phyloP scores from a whole-genome alignment of 1,140 invertebrate genomes.

The Antheraea pernyi region DNA sequence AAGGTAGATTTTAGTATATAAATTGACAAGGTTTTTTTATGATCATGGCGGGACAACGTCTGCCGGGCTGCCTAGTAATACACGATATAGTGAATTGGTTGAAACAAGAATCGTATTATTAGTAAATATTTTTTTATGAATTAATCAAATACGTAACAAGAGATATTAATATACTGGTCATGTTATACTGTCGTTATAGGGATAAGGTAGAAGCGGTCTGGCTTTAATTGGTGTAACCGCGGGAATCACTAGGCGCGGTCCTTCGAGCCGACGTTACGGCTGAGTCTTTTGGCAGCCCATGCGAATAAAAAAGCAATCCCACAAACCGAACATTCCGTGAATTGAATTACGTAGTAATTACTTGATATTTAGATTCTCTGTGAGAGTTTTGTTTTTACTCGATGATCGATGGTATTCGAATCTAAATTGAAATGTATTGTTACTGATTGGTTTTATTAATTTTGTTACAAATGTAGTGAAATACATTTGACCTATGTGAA shows the following conservation, averaged over 20 bases:
- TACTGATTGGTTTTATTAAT: too few relatives aligned
- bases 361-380: slow-evolving; percentile 2
- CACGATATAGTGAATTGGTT: too few relatives aligned
- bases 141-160: neutral
- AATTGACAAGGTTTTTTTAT: too few relatives aligned
- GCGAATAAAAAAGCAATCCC: slow-evolving; percentile 24
- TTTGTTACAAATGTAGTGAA: neutral
- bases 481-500: neutral
- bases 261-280: slow-evolving; percentile 22
- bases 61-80: too few relatives aligned
- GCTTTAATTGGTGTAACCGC: slow-evolving; percentile 25
- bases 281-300: slow-evolving; percentile 20
- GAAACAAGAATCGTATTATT: too few relatives aligned
- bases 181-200: neutral
- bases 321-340: neutral
- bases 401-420: neutral
- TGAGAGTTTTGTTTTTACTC: neutral
- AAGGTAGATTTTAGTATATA: too few relatives aligned
- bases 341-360: slow-evolving; percentile 3
- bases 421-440: neutral
- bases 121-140: too few relatives aligned
- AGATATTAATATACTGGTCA: neutral
- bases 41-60: too few relatives aligned
- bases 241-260: slow-evolving; percentile 25
- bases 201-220: slow-evolving; percentile 6